phyloP scores from a whole-genome alignment of 1,140 invertebrate genomes.

The Pseudomyrmex gracilis region DNA sequence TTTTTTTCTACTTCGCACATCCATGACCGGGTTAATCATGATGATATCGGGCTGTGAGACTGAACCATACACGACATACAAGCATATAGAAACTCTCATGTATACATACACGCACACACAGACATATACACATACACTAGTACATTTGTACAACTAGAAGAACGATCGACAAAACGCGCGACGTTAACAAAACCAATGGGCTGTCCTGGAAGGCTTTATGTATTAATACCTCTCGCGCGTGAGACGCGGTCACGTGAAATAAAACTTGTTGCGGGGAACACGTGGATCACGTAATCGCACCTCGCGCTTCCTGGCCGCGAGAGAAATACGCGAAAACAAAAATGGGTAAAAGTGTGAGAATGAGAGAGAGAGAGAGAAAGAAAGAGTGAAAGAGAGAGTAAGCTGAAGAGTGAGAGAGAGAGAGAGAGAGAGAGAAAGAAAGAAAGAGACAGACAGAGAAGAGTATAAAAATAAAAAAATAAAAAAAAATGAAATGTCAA shows the following conservation, averaged over 20 bases:
- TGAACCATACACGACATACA: slow-evolving; percentile 42
- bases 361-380: slow-evolving; percentile 2
- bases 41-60: slow-evolving; percentile 66
- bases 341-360: slow-evolving; percentile 19
- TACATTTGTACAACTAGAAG: slow-evolving; percentile 36
- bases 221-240: slow-evolving; percentile 8
- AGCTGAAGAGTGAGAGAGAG: no score
- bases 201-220: slow-evolving; percentile 21
- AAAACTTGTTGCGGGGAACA: slow-evolving; percentile 32
- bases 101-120: not conserved
- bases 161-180: slow-evolving; percentile 48
- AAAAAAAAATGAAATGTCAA: slow-evolving; percentile 55
- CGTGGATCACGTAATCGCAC: slow-evolving; percentile 30
- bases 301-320: slow-evolving; percentile 47
- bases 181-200: slow-evolving; percentile 20
- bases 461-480: slow-evolving; percentile 1
- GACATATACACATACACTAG: not conserved
- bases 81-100: not conserved
- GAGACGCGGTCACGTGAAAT: slow-evolving; percentile 42
- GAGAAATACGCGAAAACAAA: slow-evolving; percentile 20
- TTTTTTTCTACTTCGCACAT: slow-evolving; percentile 45
- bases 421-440: slow-evolving; percentile 15
- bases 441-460: not conserved
- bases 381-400: not conserved
- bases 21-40: slow-evolving; percentile 57